Conservation (phyloP, 1,140 invertebrate genomes). For the Ceratina australensis region DNA sequence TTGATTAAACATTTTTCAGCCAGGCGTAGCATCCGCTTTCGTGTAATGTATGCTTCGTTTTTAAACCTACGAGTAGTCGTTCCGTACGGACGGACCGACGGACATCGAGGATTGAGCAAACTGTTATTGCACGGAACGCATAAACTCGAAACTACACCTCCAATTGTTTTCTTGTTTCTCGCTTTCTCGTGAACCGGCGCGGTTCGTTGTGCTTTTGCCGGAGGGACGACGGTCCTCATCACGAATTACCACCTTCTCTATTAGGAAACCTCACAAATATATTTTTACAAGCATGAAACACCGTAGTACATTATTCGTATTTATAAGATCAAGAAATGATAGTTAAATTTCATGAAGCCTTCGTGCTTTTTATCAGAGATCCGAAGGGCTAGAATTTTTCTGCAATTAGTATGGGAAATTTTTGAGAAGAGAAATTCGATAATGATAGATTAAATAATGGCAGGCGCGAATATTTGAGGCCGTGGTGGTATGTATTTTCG, state of each 20-base stretch:
- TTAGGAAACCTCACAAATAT: no score
- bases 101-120: constrained; percentile 78
- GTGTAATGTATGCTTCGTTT: constrained; percentile 26
- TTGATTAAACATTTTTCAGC: no score
- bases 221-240: constrained; percentile 29
- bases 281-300: no score
- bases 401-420: no score
- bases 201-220: constrained; percentile 17
- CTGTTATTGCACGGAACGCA: constrained; percentile 75
- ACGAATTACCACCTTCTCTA: neutral
- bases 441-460: neutral
- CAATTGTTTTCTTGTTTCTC: constrained; percentile 41
- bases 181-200: constrained; percentile 21
- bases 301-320: no score
- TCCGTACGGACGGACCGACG: constrained; percentile 77
- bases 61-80: constrained; percentile 69
- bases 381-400: neutral
- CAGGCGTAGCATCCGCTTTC: neutral
- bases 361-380: neutral
- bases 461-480: neutral
- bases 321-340: no score
- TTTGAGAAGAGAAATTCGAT: neutral
- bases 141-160: constrained; percentile 66
- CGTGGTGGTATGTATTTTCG: constrained; percentile 5
- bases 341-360: no score